These are phyloP conservation scores for Drosophila carrolli DNA, from an alignment of 1,140 invertebrate genomes.

Conservation along the genomic window DNA sequence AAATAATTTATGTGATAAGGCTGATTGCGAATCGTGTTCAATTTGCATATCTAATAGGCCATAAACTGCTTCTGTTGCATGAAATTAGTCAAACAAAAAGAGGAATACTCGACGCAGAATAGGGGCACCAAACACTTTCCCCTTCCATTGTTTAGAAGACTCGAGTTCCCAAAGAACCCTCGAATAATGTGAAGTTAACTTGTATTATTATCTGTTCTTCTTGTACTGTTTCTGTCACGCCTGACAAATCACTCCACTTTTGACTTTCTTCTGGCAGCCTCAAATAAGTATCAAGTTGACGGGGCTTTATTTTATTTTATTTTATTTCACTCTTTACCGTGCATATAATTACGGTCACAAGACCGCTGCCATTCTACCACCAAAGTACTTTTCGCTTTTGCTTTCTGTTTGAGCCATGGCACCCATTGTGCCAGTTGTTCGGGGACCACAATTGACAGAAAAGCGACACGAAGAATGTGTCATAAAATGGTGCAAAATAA, in stretches of 20 bases:
- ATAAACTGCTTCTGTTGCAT: conserved; percentile 51
- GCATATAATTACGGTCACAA: conserved; percentile 52
- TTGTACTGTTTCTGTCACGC: conserved; percentile 12
- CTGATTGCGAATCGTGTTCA: conserved; percentile 59
- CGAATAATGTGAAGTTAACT: neutral
- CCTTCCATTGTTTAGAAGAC: neutral
- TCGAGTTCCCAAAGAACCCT: conserved; percentile 11
- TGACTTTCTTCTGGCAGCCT: conserved; percentile 44
- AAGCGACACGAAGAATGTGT: conserved; percentile 48
- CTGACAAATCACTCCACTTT: conserved; percentile 29
- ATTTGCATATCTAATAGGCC: conserved; percentile 66
- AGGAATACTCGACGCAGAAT: neutral
- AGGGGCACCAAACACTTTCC: conserved; percentile 12
- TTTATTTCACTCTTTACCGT: conserved; percentile 13
- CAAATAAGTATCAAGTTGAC: conserved; percentile 10
- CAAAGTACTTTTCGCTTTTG: conserved; percentile 44
- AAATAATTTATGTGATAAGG: conserved; percentile 65
- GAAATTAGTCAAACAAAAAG: conserved; percentile 30
- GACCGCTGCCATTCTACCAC: conserved; percentile 26
- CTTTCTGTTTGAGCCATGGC: conserved; percentile 28
- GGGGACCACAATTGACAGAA: conserved; percentile 32
- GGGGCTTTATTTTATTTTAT: neutral
- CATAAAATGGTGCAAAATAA: conserved; percentile 58
- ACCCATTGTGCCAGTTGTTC: conserved; percentile 21
- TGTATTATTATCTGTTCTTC: conserved; percentile 9